A percentile compares a stretch with the other conserved stretches of the same genome.
These are phyloP conservation scores for Scolopax bukidnonensis DNA, from an alignment of 2,797 vertebrate genomes.

Conservation along the genomic window DNA sequence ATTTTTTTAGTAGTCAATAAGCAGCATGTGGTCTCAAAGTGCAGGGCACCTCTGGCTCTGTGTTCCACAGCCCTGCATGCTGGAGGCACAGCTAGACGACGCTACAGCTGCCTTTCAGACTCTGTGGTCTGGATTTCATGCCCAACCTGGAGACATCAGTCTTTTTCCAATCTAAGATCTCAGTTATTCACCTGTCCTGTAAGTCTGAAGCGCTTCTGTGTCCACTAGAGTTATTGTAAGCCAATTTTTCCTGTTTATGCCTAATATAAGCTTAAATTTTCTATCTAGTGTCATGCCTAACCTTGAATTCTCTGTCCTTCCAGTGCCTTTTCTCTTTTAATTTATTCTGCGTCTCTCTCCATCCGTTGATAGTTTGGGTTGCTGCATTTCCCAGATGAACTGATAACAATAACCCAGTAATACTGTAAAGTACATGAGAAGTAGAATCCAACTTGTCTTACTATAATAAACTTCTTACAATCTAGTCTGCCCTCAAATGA, in stretches of 20 bases:
- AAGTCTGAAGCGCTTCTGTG: neutral
- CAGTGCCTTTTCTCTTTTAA: neutral
- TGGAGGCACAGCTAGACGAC: rapidly evolving
- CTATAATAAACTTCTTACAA: neutral
- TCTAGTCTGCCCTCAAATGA: neutral
- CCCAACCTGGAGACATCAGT: neutral
- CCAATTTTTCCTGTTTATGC: neutral
- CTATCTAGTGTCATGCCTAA: neutral
- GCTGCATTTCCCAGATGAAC: neutral
- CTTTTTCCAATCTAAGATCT: neutral
- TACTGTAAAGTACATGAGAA: neutral
- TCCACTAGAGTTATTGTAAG: neutral
- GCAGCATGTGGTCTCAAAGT: neutral
- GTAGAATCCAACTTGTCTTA: neutral
- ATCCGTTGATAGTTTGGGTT: neutral
- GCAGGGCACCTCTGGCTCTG: neutral
- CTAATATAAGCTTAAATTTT: neutral
- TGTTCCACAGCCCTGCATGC: neutral
- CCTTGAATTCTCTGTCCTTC: neutral
- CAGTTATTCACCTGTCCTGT: neutral
- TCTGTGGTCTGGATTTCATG: neutral
- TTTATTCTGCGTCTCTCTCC: neutral
- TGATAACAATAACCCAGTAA: neutral
- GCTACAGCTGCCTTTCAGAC: neutral
- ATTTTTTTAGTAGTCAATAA: neutral